Evolutionary conservation across 1,140 invertebrate species (phyloP).

Genomic region (Paraescarpia echinospica): DNA sequence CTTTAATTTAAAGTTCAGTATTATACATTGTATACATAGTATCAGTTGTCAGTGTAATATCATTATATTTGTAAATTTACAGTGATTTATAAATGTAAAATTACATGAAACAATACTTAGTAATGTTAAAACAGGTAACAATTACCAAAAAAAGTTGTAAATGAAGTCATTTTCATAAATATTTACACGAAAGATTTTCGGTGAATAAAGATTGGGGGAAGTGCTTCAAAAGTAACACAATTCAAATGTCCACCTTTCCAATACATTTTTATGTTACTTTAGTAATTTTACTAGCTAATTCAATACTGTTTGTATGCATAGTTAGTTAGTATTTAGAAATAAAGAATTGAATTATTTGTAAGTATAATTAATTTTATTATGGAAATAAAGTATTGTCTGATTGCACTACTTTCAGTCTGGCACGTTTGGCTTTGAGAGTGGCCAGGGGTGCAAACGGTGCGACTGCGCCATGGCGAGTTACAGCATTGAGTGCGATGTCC

Average conservation of each 20-base stretch:
- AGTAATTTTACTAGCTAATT: no score
- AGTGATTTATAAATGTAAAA: not conserved
- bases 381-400: not conserved
- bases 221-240: not conserved
- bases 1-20: not conserved
- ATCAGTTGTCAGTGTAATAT: not conserved
- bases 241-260: not conserved
- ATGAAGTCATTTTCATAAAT: no score
- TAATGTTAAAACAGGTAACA: not conserved
- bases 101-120: not conserved
- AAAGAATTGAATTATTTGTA: not conserved
- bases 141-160: no score
- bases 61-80: not conserved
- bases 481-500: conserved; percentile 77
- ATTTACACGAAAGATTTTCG: no score
- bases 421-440: conserved; percentile 67
- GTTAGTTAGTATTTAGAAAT: not conserved
- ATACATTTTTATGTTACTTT: not conserved
- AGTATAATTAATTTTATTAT: no score
- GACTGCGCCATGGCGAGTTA: conserved; percentile 79
- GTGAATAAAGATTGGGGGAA: no score
- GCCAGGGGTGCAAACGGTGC: conserved; percentile 80
- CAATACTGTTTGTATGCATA: no score
- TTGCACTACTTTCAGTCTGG: conserved; percentile 44
- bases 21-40: not conserved